phyloP scores from a whole-genome alignment of 2,797 vertebrate species.

The Oceanodroma leucorhoa region DNA sequence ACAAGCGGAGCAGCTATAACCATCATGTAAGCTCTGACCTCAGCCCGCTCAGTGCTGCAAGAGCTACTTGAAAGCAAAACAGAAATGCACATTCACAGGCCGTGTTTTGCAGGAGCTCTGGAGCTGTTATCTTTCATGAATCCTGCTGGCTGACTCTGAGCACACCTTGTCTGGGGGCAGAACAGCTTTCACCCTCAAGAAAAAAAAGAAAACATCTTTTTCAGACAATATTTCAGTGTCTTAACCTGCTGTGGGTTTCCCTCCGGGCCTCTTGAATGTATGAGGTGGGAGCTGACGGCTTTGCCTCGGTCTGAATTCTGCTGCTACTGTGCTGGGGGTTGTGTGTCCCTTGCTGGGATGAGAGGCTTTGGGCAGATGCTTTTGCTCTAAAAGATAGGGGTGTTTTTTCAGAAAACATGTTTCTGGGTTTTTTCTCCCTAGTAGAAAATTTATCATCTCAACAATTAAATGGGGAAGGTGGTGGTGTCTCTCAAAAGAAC shows the following conservation, averaged over 20 bases:
- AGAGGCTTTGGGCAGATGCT: not conserved
- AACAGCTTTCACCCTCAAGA: not conserved
- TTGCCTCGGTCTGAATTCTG: not conserved
- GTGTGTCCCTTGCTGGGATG: not conserved
- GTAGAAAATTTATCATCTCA: not conserved
- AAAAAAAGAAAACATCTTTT: not conserved
- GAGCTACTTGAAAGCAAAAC: not conserved
- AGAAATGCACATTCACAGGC: not conserved
- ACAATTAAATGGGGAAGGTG: not conserved
- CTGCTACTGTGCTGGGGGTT: slow-evolving; percentile 6
- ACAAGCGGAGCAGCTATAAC: not conserved
- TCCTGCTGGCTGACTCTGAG: not conserved
- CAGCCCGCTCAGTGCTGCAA: not conserved
- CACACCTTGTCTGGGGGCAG: not conserved
- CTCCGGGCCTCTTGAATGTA: not conserved
- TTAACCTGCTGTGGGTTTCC: not conserved
- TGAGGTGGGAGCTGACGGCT: slow-evolving; percentile 18
- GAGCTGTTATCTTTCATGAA: not conserved
- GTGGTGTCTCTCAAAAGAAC: not conserved
- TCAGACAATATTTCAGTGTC: slow-evolving; percentile 15
- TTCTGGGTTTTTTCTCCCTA: not conserved
- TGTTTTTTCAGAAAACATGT: not conserved
- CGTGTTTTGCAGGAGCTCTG: not conserved
- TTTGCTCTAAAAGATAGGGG: not conserved
- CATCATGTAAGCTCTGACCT: not conserved